Evolutionary conservation across 2,797 vertebrate species (phyloP).

Genomic region (Morus bassanus): DNA sequence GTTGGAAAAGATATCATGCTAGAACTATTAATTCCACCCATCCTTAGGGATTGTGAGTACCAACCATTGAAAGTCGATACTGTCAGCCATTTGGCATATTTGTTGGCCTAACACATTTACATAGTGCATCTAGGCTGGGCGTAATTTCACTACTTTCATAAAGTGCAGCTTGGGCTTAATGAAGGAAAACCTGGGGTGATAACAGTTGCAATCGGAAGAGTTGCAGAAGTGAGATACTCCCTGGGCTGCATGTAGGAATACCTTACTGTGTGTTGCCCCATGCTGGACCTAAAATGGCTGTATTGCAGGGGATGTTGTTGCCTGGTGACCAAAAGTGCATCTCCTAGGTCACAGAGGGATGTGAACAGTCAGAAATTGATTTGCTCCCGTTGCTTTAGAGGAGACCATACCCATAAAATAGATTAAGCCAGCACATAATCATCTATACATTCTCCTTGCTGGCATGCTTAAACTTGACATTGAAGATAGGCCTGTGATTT

Average conservation of each 20-base stretch:
- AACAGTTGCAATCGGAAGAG: not conserved
- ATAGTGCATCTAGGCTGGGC: not conserved
- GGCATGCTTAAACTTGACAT: slow-evolving; percentile 31
- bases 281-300: slow-evolving; percentile 74
- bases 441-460: slow-evolving; percentile 24
- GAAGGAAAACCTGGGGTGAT: not conserved
- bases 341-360: slow-evolving; percentile 67
- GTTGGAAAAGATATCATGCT: not conserved
- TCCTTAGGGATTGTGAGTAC: not conserved
- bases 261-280: not conserved
- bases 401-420: slow-evolving; percentile 44
- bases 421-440: slow-evolving; percentile 25
- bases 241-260: not conserved
- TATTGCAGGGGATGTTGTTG: slow-evolving; percentile 72
- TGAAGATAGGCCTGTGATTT: slow-evolving; percentile 16
- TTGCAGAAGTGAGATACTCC: not conserved
- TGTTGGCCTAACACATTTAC: not conserved
- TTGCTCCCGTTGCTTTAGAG: slow-evolving; percentile 58
- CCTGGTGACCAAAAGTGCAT: slow-evolving; percentile 76
- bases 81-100: not conserved
- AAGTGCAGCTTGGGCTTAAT: not conserved
- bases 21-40: not conserved
- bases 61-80: not conserved
- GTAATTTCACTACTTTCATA: not conserved
- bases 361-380: slow-evolving; percentile 62